Base-by-base conservation (phyloP, 2,888 invertebrate genomes). In the Dendrolimus houi region DNA sequence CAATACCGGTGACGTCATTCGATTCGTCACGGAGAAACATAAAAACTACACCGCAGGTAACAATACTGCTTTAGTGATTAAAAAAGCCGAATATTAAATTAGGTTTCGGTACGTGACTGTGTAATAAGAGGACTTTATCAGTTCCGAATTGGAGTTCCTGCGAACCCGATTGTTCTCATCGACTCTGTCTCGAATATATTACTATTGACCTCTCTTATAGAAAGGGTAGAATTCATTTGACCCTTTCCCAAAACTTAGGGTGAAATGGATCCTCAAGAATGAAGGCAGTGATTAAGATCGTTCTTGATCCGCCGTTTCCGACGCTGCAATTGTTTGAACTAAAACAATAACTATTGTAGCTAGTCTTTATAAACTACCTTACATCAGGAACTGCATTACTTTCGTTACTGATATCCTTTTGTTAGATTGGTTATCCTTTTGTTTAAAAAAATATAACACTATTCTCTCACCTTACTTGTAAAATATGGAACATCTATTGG, bases 151-250 rank as follows among this genome's bases (percentile, higher is more conserved):
- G 60, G 65, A 73, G 71, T 78, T 73, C 71, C 75, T 70, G 74
- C 69, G 68, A 69, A 66, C 72, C 64, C 72, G 71, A 77, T 77
- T 77, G 77, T 77, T 74, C 72, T 60, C 66, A 68, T 66, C 64
- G 70, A 68, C 71, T 74, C 71, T 70, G 72, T 67, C 69, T 74
- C 65, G 77, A 75, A 79, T 79, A 77, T 69, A 75, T 79, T 74
- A 76, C 66, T 60, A 67, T 62, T 71, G 70, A 71, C 75, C 72
- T 69, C 65, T 66, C 56, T 55, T 52, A 41, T 59, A 58, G 63
- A 63, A 61, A 63, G 56, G 55, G 42, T 59, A 41, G 53, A 58
- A 58, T 59, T 60, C 57, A 59, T 61, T 61, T 62, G 62, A 63
- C 55, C 55, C 41, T 41, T 54, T n/a, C 54, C 47, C 47, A 47